Evolutionary conservation across 2,113 vertebrate genomes (phyloP).

Genomic region (Chitala chitala): DNA sequence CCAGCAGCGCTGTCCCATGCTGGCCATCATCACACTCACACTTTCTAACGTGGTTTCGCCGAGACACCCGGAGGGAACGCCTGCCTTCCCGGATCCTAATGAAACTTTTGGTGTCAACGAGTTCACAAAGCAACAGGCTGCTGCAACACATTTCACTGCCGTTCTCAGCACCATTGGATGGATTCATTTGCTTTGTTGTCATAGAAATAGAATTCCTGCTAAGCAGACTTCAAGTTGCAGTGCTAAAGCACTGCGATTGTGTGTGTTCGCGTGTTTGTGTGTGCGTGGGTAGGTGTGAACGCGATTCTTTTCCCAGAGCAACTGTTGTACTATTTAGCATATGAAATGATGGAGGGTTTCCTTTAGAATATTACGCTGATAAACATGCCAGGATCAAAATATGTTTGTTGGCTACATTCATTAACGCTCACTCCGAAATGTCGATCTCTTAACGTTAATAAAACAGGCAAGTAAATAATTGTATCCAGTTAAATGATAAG

Average conservation of each 20-base stretch:
- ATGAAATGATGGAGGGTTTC: not conserved
- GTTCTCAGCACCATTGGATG: not conserved
- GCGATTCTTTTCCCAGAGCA: not conserved
- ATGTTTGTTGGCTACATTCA: no score
- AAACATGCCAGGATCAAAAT: not conserved
- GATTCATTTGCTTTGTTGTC: constrained; percentile 9
- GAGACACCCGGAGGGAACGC: no score
- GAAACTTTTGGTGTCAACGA: not conserved
- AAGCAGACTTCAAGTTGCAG: not conserved
- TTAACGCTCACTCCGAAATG: no score
- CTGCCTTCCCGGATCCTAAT: no score
- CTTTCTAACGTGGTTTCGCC: no score
- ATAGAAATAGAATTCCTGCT: constrained; percentile 5
- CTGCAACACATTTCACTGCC: not conserved
- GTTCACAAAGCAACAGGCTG: not conserved
- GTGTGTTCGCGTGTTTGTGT: not conserved
- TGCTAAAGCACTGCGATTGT: not conserved
- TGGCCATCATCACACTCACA: no score
- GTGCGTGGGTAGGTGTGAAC: constrained; percentile 5
- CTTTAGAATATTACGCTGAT: no score
- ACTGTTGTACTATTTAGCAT: not conserved
- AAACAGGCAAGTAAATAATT: no score
- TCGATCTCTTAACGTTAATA: no score
- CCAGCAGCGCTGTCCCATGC: no score
- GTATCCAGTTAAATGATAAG: no score